Base-by-base conservation (phyloP, 2,113 vertebrate species). In the Thunnus maccoyii region DNA sequence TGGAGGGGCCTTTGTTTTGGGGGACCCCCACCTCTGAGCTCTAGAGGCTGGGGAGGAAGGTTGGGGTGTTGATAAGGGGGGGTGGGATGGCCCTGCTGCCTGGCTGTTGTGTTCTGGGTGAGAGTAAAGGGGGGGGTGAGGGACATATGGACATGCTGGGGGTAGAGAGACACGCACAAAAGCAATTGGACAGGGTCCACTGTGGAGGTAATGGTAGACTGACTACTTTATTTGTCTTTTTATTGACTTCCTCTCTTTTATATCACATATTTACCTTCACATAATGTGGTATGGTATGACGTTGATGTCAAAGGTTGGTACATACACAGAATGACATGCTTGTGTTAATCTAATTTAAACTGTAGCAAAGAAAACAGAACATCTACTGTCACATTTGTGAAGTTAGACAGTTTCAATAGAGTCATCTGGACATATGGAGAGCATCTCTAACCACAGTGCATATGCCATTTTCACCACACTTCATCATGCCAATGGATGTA, bases 111-210 rank as follows among this genome's bases (percentile, higher is more conserved):
- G 56, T n/a, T 67, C 15, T 69, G 62, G 63, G 14, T 48, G 78
- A 61, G 78, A 60, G 55, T 44, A 52, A 78, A 69, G 20, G 57
- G 20, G 30, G 78, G 63, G 76, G 50, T 22, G 55, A 72, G 62
- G 78, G 62, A 88, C 87, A 92, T 94, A 91, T 89, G 89, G 93
- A 85, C 69, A 72, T 12, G 25, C 72, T 50, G 50, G 52, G 75
- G 84, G 47, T 77, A 82, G 30, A 71, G 61, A 86, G 67, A 84
- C 67, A 22, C 11, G 54, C 52, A 90, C 86, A 85, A 86, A 87
- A 64, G 84, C 52, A 47, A 52, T 17, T 60, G 66, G 68, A 68
- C 44, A 48, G 68, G n/a, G 25, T 62, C 60, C 14, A 41, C 55
- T 48, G 63, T 48, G 17, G 62, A 52, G 51, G 16, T 60, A 66